Base-by-base conservation (phyloP, 2,888 invertebrate genomes). In the Axea sp. region DNA sequence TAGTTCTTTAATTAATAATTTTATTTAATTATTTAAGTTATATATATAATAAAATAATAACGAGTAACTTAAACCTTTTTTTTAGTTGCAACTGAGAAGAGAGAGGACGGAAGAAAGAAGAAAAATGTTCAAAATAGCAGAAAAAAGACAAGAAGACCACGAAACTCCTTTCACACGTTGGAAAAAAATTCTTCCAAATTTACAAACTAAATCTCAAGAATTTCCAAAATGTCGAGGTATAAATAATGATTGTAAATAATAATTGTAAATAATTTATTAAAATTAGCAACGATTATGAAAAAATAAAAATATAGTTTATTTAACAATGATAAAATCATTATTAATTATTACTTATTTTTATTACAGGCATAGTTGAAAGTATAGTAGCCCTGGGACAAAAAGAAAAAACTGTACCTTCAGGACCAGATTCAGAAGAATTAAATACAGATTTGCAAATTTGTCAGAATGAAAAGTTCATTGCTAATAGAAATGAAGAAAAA, bases 41-140 rank as follows among this genome's bases (percentile, higher is more conserved):
- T 19, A 19, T 19, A 19, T 19, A 19, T 19, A 19, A 19, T 19
- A n/a, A 5, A 15, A 35, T 14, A 14, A 14, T 5, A 19, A n/a
- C 19, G 4, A 4, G 2, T 19, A 3, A 19, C 2, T 19, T 3
- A 19, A 19, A 19, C 4, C 2, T 19, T 31, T 19, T 53, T 67
- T 87, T 49, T 76, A 94, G 92, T 92, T 94, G 67, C 96, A 96
- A 88, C 83, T 96, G 64, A 91, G 94, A 12, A 91, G 96, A 81
- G 98, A 98, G 85, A 90, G 97, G 60, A 97, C 96, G 0, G 98
- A 97, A 88, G 97, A 97, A 84, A 90, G 97, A 64, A 91, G 95
- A 77, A 97, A 97, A 89, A 94, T 97, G 91, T 96, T 96, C 82
- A 95, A 95, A 88, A 89, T 96, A 80, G 96, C 94, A 0, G 96